Evolutionary conservation across 1,140 invertebrate genomes (phyloP).

Genomic region (Drosophila pruinosa): DNA sequence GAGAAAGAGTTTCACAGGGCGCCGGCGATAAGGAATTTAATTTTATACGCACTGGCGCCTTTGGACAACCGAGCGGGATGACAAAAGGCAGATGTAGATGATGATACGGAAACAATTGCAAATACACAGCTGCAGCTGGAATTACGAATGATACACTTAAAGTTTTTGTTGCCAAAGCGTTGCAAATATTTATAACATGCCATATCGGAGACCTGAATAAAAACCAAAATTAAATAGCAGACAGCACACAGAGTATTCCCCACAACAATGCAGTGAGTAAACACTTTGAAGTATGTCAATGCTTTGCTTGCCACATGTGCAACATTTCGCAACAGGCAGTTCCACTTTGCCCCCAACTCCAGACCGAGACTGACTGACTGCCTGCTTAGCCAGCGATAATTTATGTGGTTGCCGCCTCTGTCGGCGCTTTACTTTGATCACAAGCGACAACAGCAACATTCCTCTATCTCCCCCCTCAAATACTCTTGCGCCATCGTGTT

Average conservation of each 20-base stretch:
- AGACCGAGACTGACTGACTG: slow-evolving; percentile 43
- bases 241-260: background rate
- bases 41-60: slow-evolving; percentile 53
- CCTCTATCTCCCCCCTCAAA: slow-evolving; percentile 15
- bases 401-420: slow-evolving; percentile 68
- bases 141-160: slow-evolving; percentile 17
- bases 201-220: slow-evolving; percentile 32
- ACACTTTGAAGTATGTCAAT: slow-evolving; percentile 79
- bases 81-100: slow-evolving; percentile 1
- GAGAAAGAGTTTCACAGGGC: slow-evolving; percentile 13
- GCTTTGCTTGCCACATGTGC: slow-evolving; percentile 73
- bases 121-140: slow-evolving; percentile 6
- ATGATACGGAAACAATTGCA: slow-evolving; percentile 4
- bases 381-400: slow-evolving; percentile 75
- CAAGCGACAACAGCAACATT: slow-evolving; percentile 32
- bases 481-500: slow-evolving; percentile 10
- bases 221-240: slow-evolving; percentile 32
- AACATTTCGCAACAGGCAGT: slow-evolving; percentile 53
- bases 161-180: slow-evolving; percentile 24
- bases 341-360: slow-evolving; percentile 8
- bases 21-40: slow-evolving; percentile 46
- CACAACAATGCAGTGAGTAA: slow-evolving; percentile 39
- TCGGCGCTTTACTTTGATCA: slow-evolving; percentile 62
- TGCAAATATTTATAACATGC: slow-evolving; percentile 45
- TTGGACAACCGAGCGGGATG: slow-evolving; percentile 17